phyloP scores from a whole-genome alignment of 1,140 invertebrate genomes.

The Macrobrachium nipponense region DNA sequence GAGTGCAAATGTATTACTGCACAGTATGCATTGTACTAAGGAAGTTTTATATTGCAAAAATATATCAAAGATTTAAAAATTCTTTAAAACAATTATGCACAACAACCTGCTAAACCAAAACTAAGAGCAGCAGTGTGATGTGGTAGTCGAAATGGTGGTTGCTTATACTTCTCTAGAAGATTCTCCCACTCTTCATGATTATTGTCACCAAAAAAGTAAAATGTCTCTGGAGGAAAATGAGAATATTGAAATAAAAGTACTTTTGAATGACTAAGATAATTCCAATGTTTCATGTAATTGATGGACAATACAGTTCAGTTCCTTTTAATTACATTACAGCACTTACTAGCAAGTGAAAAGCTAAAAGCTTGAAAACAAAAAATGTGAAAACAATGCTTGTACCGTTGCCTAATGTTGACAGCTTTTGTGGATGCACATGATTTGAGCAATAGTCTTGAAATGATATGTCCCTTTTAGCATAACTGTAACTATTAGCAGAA shows the following conservation, averaged over 20 bases:
- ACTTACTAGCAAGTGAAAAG: no score
- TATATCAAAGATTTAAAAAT: no score
- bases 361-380: not conserved
- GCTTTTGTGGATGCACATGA: constrained; percentile 52
- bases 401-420: constrained; percentile 62
- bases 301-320: not conserved
- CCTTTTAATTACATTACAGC: no score
- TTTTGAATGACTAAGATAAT: not conserved
- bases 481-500: constrained; percentile 64
- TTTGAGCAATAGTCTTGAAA: constrained; percentile 55
- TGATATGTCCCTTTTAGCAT: constrained; percentile 59
- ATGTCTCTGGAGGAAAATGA: constrained; percentile 60
- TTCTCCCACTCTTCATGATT: constrained; percentile 54
- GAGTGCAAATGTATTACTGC: no score
- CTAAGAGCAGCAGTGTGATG: constrained; percentile 49
- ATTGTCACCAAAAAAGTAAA: constrained; percentile 65
- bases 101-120: constrained; percentile 62
- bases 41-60: no score
- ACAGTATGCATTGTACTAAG: no score
- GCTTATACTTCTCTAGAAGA: constrained; percentile 59
- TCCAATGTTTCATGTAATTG: not conserved
- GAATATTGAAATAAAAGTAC: not conserved
- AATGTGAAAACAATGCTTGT: not conserved
- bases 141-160: constrained; percentile 53
- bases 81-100: not conserved